Percentiles rank a stretch among this genome's conserved stretches.
phyloP scores from a whole-genome alignment of 2,797 vertebrate genomes.

The Notolepis coatsorum region DNA sequence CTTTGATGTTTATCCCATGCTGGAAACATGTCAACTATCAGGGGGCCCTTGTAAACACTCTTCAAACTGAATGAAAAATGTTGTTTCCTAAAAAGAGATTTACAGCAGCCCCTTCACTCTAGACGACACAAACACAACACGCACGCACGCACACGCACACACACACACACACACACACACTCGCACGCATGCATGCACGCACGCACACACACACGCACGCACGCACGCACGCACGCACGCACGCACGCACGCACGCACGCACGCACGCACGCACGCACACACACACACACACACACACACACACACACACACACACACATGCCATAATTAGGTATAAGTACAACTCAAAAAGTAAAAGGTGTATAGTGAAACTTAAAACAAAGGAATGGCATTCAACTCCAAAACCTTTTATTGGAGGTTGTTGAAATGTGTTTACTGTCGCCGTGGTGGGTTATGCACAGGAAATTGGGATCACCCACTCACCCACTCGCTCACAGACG shows the following conservation, averaged over 20 bases:
- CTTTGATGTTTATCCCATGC: conserved; percentile 15
- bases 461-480: too few species aligned
- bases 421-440: neutral
- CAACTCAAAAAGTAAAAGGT: neutral
- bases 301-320: neutral
- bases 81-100: conserved; percentile 5
- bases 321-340: too few species aligned
- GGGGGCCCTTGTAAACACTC: conserved; percentile 15
- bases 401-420: neutral
- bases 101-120: neutral
- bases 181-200: neutral
- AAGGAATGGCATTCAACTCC: neutral
- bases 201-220: neutral
- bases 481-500: too few species aligned
- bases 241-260: neutral
- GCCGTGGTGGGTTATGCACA: too few species aligned
- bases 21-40: conserved; percentile 12
- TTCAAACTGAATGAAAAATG: conserved; percentile 28
- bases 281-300: conserved; percentile 2
- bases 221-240: conserved; percentile 1
- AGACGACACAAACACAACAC: too few species aligned
- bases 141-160: neutral
- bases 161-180: conserved; percentile 1
- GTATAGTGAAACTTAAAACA: neutral
- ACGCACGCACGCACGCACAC: neutral